A percentile compares a stretch with the other conserved stretches of the same genome.
These are phyloP conservation scores for Alces alces DNA, from an alignment of 2,113 vertebrate species.

Conservation along the genomic window DNA sequence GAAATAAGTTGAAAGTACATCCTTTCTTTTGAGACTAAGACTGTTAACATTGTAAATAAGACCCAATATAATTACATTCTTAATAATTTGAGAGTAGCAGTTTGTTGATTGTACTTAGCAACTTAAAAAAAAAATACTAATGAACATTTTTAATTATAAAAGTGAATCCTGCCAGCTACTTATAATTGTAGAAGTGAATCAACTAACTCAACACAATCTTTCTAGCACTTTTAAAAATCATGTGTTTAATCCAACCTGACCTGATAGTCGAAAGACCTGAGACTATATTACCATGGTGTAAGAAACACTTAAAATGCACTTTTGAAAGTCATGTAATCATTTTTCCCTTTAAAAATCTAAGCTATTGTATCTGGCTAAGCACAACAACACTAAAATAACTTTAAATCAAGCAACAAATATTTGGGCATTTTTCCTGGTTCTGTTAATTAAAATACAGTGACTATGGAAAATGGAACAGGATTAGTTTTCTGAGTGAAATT, in stretches of 20 bases:
- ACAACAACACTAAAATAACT: neutral
- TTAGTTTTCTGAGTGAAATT: neutral
- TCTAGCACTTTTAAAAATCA: neutral
- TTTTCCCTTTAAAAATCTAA: neutral
- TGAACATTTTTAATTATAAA: neutral
- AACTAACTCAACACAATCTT: neutral
- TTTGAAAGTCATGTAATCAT: neutral
- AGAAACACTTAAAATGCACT: constrained; percentile 24
- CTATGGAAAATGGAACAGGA: neutral
- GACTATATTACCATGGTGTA: neutral
- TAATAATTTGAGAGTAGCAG: neutral
- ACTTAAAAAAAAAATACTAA: neutral
- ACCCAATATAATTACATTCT: neutral
- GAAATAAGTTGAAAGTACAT: neutral
- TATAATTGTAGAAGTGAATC: neutral
- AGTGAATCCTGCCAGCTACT: neutral
- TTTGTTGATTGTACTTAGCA: neutral
- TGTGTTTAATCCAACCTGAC: neutral
- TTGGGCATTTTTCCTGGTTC: neutral
- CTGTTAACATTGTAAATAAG: neutral
- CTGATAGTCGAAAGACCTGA: neutral
- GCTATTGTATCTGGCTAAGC: neutral
- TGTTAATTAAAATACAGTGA: constrained; percentile 1
- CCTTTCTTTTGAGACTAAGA: neutral
- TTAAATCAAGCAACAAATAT: constrained; percentile 17